Evolutionary conservation across 2,113 vertebrate genomes (phyloP).

Genomic region (Neogale vison): DNA sequence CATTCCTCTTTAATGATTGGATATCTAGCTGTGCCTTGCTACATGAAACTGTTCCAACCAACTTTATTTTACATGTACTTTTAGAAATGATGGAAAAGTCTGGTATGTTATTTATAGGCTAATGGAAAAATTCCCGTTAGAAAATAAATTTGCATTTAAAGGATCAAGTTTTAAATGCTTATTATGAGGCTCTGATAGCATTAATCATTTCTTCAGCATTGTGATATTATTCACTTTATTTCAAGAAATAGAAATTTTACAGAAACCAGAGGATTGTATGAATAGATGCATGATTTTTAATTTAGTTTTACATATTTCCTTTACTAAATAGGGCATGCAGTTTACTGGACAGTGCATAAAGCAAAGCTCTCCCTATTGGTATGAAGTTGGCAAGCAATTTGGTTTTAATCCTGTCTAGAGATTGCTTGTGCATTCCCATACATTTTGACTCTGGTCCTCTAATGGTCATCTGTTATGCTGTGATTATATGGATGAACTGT

Average conservation of each 20-base stretch:
- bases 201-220: conserved; percentile 57
- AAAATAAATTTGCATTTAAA: conserved; percentile 52
- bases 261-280: conserved; percentile 29
- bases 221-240: conserved; percentile 48
- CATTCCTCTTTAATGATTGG: neutral
- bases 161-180: conserved; percentile 46
- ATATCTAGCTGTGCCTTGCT: neutral
- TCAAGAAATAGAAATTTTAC: conserved; percentile 43
- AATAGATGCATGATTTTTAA: neutral
- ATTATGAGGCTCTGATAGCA: neutral
- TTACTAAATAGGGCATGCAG: conserved; percentile 55
- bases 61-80: conserved; percentile 34
- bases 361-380: neutral
- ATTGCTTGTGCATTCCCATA: conserved; percentile 51
- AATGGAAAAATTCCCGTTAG: conserved; percentile 9
- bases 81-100: conserved; percentile 29
- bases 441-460: conserved; percentile 69
- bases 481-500: conserved; percentile 78
- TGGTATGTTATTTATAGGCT: neutral
- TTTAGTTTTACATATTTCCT: conserved; percentile 48
- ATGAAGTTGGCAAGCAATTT: conserved; percentile 53
- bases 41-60: neutral
- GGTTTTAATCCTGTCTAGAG: conserved; percentile 70
- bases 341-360: conserved; percentile 55
- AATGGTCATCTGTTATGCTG: conserved; percentile 75